Conservation (phyloP, 2,797 vertebrate genomes). For the Poecilia picta region DNA sequence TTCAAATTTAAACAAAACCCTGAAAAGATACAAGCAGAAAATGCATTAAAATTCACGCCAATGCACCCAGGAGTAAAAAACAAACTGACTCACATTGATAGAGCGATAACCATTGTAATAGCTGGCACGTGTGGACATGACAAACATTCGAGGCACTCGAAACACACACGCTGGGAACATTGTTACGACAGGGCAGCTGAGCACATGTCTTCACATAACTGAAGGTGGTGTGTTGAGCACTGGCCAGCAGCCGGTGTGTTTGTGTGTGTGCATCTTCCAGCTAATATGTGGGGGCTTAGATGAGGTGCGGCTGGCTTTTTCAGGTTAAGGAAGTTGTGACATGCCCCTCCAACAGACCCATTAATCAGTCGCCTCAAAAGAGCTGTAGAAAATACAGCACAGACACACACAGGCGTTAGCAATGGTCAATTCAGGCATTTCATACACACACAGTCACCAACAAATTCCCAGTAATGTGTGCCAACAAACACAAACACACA, state of each 20-base stretch:
- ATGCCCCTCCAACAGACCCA: slow-evolving; percentile 69
- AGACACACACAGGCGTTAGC: slow-evolving; percentile 7
- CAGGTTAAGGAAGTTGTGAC: slow-evolving; percentile 79
- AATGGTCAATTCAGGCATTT: neutral
- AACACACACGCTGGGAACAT: slow-evolving; percentile 36
- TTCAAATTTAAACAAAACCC: neutral
- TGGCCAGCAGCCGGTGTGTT: slow-evolving; percentile 13
- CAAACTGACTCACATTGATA: slow-evolving; percentile 15
- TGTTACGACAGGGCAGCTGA: slow-evolving; percentile 37
- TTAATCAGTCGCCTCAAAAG: slow-evolving; percentile 69
- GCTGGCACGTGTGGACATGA: slow-evolving; percentile 55
- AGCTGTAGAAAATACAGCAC: slow-evolving; percentile 27
- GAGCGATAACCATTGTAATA: slow-evolving; percentile 41
- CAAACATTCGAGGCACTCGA: slow-evolving; percentile 54
- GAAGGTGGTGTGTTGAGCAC: slow-evolving; percentile 54
- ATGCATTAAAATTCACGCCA: neutral
- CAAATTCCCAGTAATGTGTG: neutral
- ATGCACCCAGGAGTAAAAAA: neutral
- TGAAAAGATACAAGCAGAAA: slow-evolving; percentile 15
- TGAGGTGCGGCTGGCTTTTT: slow-evolving; percentile 50
- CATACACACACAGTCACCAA: slow-evolving; percentile 20
- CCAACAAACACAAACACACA: slow-evolving; percentile 15
- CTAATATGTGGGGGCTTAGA: slow-evolving; percentile 6
- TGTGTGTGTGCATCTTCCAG: slow-evolving; percentile 14
- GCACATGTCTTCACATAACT: slow-evolving; percentile 51